phyloP scores from a whole-genome alignment of 2,113 vertebrate genomes.

The Ciconia maguari region DNA sequence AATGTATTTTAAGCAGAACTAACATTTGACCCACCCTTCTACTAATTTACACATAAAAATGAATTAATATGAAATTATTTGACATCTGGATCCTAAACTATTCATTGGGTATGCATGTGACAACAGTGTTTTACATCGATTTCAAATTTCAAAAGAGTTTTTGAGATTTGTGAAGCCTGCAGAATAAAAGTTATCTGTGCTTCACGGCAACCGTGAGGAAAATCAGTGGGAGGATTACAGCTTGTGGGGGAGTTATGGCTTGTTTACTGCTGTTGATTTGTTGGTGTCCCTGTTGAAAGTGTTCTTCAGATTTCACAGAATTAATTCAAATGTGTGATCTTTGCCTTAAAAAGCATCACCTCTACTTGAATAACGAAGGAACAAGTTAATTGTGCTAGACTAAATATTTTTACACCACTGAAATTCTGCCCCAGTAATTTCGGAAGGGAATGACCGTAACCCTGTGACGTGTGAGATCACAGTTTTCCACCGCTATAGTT shows the following conservation, averaged over 20 bases:
- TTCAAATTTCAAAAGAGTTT: neutral
- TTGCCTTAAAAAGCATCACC: neutral
- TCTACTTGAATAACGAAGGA: neutral
- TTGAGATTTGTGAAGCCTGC: neutral
- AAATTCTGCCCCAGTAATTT: neutral
- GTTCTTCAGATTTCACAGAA: neutral
- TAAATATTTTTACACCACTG: neutral
- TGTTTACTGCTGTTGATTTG: neutral
- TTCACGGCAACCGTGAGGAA: fast-evolving
- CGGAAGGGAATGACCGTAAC: fast-evolving
- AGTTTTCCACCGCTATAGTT: fast-evolving
- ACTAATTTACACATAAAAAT: neutral
- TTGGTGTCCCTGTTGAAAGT: neutral
- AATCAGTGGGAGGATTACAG: no score
- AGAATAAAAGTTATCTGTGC: fast-evolving
- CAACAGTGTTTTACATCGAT: neutral
- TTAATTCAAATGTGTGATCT: neutral
- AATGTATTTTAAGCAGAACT: neutral
- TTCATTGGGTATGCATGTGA: neutral
- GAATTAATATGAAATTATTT: neutral
- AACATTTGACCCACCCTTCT: neutral
- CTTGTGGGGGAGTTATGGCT: fast-evolving
- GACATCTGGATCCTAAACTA: neutral
- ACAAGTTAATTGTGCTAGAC: neutral
- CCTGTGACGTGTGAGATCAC: fast-evolving